A percentile compares a stretch with the other conserved stretches of the same genome.
phyloP scores from a whole-genome alignment of 2,113 vertebrate species.

The Podarcis cretensis region DNA sequence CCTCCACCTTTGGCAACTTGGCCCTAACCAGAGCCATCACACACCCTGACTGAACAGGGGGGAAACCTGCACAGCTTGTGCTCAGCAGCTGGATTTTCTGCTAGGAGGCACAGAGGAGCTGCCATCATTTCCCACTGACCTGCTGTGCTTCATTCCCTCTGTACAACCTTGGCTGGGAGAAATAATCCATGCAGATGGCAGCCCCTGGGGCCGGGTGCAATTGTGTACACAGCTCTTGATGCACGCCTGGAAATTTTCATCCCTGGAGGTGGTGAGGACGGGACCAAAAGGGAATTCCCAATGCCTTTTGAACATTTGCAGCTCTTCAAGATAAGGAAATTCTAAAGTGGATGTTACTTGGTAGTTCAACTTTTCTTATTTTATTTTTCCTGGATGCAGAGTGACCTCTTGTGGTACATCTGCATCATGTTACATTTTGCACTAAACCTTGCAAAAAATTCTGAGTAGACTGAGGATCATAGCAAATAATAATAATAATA shows the following conservation, averaged over 20 bases:
- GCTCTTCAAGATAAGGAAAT: not conserved
- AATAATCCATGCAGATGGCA: not conserved
- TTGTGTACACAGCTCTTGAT: not conserved
- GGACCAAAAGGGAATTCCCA: too few relatives aligned
- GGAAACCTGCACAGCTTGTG: not conserved
- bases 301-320: not conserved
- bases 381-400: slow-evolving; percentile 61
- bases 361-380: not conserved
- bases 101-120: not conserved
- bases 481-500: not conserved
- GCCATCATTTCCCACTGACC: not conserved
- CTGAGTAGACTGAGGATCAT: too few relatives aligned
- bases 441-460: rapidly evolving
- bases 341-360: not conserved
- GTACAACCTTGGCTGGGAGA: not conserved
- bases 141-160: not conserved
- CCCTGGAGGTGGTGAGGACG: not conserved
- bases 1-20: not conserved
- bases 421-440: slow-evolving; percentile 20
- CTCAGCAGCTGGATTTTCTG: not conserved
- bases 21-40: not conserved
- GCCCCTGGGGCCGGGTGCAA: not conserved
- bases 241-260: too few relatives aligned
- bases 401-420: slow-evolving; percentile 69
- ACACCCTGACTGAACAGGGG: not conserved